Evolutionary conservation across 2,888 invertebrate species (phyloP).

Genomic region (Spodoptera littoralis): DNA sequence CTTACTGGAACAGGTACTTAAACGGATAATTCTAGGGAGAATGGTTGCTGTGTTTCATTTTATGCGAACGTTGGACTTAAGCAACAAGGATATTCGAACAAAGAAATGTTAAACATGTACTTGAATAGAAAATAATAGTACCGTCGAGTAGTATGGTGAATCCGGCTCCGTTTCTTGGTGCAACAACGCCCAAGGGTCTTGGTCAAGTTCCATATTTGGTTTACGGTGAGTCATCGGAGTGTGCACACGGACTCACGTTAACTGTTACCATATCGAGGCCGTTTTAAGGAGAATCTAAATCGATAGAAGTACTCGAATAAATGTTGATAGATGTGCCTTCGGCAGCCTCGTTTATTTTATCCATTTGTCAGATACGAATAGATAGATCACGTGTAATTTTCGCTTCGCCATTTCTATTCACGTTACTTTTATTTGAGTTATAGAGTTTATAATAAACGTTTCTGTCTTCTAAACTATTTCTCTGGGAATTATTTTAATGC

Average conservation of each 20-base stretch:
- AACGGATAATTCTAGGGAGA: constrained; percentile 5
- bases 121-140: constrained; percentile 50
- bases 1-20: background rate
- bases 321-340: constrained; percentile 57
- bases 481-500: constrained; percentile 3
- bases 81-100: constrained; percentile 22
- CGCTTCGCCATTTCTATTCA: constrained; percentile 10
- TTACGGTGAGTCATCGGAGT: constrained; percentile 71
- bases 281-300: constrained; percentile 64
- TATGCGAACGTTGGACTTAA: constrained; percentile 15
- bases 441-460: constrained; percentile 1
- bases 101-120: constrained; percentile 35
- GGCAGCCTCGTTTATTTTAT: constrained; percentile 38
- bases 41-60: constrained; percentile 11
- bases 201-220: constrained; percentile 74
- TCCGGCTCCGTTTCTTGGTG: constrained; percentile 67
- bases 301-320: constrained; percentile 48
- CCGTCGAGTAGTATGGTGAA: constrained; percentile 44
- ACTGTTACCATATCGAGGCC: constrained; percentile 65
- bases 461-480: constrained; percentile 6
- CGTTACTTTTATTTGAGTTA: constrained; percentile 6
- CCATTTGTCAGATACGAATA: constrained; percentile 47
- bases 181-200: constrained; percentile 60
- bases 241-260: constrained; percentile 55
- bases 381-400: constrained; percentile 38